These are phyloP conservation scores for Tachycineta bicolor DNA, from an alignment of 2,113 vertebrate genomes.

Conservation along the genomic window DNA sequence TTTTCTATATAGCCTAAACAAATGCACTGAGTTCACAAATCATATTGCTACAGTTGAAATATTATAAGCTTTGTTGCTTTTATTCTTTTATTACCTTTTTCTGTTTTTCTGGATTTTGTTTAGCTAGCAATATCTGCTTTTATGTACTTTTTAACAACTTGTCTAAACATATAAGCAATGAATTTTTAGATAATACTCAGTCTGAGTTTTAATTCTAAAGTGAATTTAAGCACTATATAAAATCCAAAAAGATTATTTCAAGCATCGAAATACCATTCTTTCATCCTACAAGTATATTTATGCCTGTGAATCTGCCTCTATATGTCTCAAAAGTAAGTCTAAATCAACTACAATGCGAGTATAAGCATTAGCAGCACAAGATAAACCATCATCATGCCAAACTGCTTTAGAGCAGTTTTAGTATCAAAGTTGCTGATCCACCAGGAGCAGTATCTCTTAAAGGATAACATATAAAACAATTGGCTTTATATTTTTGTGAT, in stretches of 20 bases:
- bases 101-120: neutral
- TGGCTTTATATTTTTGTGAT: neutral
- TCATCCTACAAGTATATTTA: neutral
- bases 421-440: neutral
- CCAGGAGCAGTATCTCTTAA: neutral
- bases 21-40: neutral
- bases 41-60: neutral
- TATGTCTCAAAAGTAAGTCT: neutral
- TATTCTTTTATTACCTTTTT: neutral
- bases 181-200: neutral
- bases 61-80: neutral
- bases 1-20: neutral
- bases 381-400: neutral
- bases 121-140: neutral
- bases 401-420: neutral
- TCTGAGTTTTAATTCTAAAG: neutral
- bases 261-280: neutral
- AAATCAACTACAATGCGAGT: neutral
- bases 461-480: neutral
- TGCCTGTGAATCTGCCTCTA: neutral
- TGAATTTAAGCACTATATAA: neutral
- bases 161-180: neutral
- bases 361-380: neutral
- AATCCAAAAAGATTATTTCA: neutral
- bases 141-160: neutral